These are phyloP conservation scores for Spodoptera litura DNA, from an alignment of 1,140 invertebrate species.

Conservation along the genomic window DNA sequence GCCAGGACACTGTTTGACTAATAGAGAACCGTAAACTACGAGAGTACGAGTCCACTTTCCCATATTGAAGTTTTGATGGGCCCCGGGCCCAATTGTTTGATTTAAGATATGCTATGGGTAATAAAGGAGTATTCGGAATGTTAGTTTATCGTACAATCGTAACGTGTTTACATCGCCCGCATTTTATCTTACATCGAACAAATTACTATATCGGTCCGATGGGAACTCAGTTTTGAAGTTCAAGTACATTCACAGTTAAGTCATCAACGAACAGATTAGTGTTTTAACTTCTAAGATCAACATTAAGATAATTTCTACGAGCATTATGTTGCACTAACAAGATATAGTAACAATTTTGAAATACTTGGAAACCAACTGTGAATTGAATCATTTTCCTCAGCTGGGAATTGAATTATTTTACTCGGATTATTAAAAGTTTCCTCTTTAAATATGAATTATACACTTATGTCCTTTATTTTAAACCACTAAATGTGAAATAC, in stretches of 20 bases:
- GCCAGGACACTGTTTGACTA: constrained; percentile 69
- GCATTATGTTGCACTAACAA: background rate
- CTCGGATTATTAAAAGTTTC: no score
- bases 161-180: constrained; percentile 29
- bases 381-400: no score
- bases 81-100: constrained; percentile 59
- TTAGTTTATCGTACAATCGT: constrained; percentile 26
- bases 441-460: background rate
- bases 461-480: constrained; percentile 37
- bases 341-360: background rate
- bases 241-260: constrained; percentile 11
- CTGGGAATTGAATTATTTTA: no score
- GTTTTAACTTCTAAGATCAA: background rate
- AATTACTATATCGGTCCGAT: constrained; percentile 36
- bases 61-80: constrained; percentile 67
- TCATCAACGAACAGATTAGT: background rate
- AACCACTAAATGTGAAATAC: constrained; percentile 62
- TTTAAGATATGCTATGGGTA: constrained; percentile 50
- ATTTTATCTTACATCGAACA: constrained; percentile 36
- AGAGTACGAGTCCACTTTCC: constrained; percentile 58
- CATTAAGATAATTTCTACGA: constrained; percentile 10
- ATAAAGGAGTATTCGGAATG: constrained; percentile 35
- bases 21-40: constrained; percentile 56
- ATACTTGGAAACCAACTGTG: no score
- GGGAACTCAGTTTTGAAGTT: constrained; percentile 21